Base-by-base conservation (phyloP, 30 jellyfish, hydroid and myxozoan genomes). In the Clytia hemisphaerica region DNA sequence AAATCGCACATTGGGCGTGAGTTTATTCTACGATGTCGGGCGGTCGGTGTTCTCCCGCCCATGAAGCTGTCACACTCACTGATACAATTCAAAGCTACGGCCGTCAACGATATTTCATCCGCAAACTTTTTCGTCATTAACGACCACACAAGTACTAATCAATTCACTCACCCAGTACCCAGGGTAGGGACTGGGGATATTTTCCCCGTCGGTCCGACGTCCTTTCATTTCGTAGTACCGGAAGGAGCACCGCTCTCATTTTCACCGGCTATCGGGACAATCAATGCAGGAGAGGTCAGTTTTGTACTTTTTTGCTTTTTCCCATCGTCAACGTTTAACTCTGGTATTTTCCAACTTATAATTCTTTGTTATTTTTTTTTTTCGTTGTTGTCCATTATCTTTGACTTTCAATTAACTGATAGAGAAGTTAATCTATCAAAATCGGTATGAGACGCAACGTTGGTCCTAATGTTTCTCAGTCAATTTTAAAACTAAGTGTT, bases 1-100 rank as follows among this genome's bases (percentile, higher is more conserved):
- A 89, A 89, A 66, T 78, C 98, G 6, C 95, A 85, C 27, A 89
- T 89, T 60, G 98, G 98, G 14, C 46, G 94, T 1, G 94, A 80
- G 44, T 80, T 89, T 73, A 45, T 61, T 45, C 38, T 89, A 3
- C 75, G 78, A 12, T 80, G 94, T 76, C 75, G 65, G 73, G 98
- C 88, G 1, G 71, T 81, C 7, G 98, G 98, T 44, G 93, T 81
- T 29, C 61, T 80, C 24, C 93, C 98, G 22, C 98, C 95, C 5
- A 27, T 89, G 45, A 22, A 37, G 3, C 50, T 89, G 46, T 89
- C 98, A 5, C 72, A 89, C 14, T 67, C 85, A 12, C 49, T 80
- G 32, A 54, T 89, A 45, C 76, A 81, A 37, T 82, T 89, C 74
- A 67, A 74, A 54, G 86, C 98, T 30, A 89, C 98, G 4, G 94